phyloP scores from a whole-genome alignment of 2,888 invertebrate species.

The Diarsia rubi region DNA sequence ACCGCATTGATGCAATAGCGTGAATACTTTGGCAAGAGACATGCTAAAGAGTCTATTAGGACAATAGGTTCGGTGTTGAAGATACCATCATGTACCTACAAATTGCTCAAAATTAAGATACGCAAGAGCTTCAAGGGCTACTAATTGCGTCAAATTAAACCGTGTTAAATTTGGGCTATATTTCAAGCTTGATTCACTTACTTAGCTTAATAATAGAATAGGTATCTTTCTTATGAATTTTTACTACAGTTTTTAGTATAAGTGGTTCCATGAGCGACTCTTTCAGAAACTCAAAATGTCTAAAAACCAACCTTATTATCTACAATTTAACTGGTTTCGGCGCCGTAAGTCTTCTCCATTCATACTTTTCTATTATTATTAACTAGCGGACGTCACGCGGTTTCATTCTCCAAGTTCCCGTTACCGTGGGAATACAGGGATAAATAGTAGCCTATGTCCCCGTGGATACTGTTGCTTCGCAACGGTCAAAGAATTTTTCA shows the following conservation, averaged over 20 bases:
- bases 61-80: slow-evolving; percentile 27
- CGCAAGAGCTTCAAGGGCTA: not conserved
- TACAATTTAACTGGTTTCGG: too few species aligned
- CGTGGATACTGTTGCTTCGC: too few species aligned
- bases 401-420: too few species aligned
- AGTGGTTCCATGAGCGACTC: not conserved
- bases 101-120: slow-evolving; percentile 16
- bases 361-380: too few species aligned
- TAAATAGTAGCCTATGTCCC: too few species aligned
- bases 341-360: too few species aligned
- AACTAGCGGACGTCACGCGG: too few species aligned
- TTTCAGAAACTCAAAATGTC: not conserved
- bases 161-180: not conserved
- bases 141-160: not conserved
- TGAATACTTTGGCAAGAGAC: slow-evolving; percentile 33
- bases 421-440: too few species aligned
- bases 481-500: too few species aligned
- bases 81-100: slow-evolving; percentile 11
- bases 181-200: not conserved
- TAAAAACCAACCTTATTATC: too few species aligned
- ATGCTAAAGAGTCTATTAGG: not conserved
- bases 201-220: too few species aligned
- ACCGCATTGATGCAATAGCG: slow-evolving; percentile 49
- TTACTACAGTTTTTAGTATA: too few species aligned
- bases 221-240: not conserved